Conservation (phyloP, 2,797 vertebrate genomes). For the Pseudochirops cupreus region DNA sequence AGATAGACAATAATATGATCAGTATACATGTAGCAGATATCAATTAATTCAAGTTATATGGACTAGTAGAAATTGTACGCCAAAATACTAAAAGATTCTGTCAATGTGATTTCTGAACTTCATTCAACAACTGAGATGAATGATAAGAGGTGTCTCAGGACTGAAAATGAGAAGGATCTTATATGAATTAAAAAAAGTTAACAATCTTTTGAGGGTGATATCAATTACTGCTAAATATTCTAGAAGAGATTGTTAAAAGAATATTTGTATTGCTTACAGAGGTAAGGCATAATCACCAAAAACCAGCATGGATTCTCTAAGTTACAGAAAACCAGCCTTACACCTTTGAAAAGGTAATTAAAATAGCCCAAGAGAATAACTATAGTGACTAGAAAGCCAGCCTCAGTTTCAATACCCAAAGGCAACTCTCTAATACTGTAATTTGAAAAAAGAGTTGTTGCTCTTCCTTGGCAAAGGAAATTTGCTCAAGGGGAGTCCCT, state of each 20-base stretch:
- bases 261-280: not conserved
- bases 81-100: not conserved
- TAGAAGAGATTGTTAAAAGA: not conserved
- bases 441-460: not conserved
- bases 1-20: not conserved
- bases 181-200: not conserved
- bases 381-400: not conserved
- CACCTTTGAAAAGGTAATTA: not conserved
- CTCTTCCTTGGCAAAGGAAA: not conserved
- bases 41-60: not conserved
- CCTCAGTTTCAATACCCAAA: not conserved
- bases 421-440: not conserved
- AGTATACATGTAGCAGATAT: not conserved
- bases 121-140: not conserved
- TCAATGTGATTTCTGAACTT: not conserved
- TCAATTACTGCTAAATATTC: not conserved
- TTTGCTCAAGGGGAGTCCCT: too few relatives aligned
- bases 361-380: not conserved
- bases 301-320: not conserved
- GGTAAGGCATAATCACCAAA: not conserved
- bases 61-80: not conserved
- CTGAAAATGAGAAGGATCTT: not conserved
- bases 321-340: not conserved
- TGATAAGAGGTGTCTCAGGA: not conserved
- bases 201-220: not conserved